Base-by-base conservation (phyloP, 2,888 invertebrate species). In the Campoplex nolae region DNA sequence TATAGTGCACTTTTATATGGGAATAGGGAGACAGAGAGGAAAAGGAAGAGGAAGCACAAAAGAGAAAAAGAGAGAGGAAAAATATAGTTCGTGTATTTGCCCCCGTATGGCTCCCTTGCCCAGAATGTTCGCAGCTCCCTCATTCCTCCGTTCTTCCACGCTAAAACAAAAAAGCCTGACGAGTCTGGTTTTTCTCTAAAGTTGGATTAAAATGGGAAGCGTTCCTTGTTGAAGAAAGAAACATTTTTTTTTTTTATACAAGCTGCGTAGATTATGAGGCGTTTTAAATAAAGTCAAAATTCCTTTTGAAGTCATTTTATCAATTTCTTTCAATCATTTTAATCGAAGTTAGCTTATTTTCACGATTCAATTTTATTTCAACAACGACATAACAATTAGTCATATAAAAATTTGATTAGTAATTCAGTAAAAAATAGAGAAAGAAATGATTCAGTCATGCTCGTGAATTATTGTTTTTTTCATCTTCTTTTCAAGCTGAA, bases 31-130 rank as follows among this genome's bases (percentile, higher is more conserved):
- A 51, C 38, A 67, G 67, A 18, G 56, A 56, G 68, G 42, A 42
- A 32, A 54, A 78, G 48, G 23, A 76, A 65, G 68, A 35, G 74
- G 48, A 54, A 45, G 74, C 56, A 48, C n/a, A 51, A 70, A 58
- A 70, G 35, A 75, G 62, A 68, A 28, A 42, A 48, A 38, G 23
- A 45, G 8, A 32, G 23, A 51, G 51, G 51, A 77, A 42, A 16
- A 62, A 28, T 18, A 71, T 18, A 18, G 32, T 38, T 54, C 13
- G n/a, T 56, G 35, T 56, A 74, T 56, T 4, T 56, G 32, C 13
- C 56, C 16, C 74, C 38, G 62, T 7, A 6, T 16, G 32, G 54
- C 56, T n/a, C 23, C 74, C 54, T 16, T 74, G 51, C 13, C 32
- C 38, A 28, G 48, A 48, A 18, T 71, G 45, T 32, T 28, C 38